Evolutionary conservation across 2,888 invertebrate species (phyloP).

Genomic region (Sicus ferrugineus): DNA sequence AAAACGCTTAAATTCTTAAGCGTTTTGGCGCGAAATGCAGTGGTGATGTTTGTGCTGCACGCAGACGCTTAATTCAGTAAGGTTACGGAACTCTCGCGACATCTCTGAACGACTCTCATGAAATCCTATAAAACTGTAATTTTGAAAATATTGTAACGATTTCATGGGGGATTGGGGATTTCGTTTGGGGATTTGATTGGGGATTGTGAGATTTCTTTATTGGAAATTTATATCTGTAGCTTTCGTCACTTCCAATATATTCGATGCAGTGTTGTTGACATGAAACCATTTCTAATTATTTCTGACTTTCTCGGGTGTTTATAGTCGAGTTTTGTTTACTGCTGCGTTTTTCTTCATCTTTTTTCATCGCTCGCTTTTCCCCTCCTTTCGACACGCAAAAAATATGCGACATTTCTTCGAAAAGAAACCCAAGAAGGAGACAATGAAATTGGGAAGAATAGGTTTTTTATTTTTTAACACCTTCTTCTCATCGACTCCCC

Average conservation of each 20-base stretch:
- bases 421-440: slow-evolving; percentile 20
- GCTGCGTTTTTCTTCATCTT: neutral
- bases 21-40: slow-evolving; percentile 41
- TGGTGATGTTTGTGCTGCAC: slow-evolving; percentile 22
- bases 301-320: neutral
- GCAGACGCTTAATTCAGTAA: neutral
- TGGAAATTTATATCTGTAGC: no score
- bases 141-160: no score
- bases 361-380: neutral
- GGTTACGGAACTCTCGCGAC: neutral
- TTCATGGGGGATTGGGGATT: no score
- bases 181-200: no score
- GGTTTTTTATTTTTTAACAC: slow-evolving; percentile 58
- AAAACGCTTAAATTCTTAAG: slow-evolving; percentile 3
- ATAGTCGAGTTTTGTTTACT: neutral
- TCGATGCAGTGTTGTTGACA: no score
- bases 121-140: no score
- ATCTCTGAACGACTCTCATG: no score
- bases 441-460: slow-evolving; percentile 6
- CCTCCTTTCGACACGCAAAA: slow-evolving; percentile 19
- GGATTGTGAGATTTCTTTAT: no score
- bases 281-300: neutral
- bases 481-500: slow-evolving; percentile 51
- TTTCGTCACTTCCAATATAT: no score
- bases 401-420: slow-evolving; percentile 35